phyloP scores from a whole-genome alignment of 1,140 invertebrate species.

The Tigriopus japonicus region DNA sequence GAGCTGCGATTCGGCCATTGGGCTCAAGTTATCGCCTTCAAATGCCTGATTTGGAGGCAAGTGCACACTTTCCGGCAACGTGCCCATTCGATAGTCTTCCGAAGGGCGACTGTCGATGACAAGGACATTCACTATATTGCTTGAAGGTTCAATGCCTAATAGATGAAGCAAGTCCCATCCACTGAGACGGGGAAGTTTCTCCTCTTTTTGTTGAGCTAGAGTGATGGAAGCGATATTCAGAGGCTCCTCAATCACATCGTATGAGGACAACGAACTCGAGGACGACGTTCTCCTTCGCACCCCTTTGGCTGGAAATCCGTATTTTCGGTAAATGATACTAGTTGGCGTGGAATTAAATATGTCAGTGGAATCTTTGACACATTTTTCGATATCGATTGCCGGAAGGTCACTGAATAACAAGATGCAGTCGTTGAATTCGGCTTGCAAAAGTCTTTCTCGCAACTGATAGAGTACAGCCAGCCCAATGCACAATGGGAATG shows the following conservation, averaged over 20 bases:
- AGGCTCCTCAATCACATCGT: conserved; percentile 13
- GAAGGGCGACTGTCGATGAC: conserved; percentile 52
- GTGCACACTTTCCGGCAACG: conserved; percentile 21
- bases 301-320: background rate
- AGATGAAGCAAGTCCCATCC: conserved; percentile 59
- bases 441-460: conserved; percentile 56
- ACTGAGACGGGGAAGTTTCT: conserved; percentile 61
- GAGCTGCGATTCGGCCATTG: background rate
- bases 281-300: background rate
- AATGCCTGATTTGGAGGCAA: conserved; percentile 33
- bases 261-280: background rate
- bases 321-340: conserved; percentile 4
- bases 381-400: conserved; percentile 12
- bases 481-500: conserved; percentile 86
- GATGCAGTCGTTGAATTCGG: conserved; percentile 94
- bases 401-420: conserved; percentile 90
- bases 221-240: conserved; percentile 38
- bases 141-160: conserved; percentile 32
- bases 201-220: conserved; percentile 42
- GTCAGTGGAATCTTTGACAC: conserved; percentile 24
- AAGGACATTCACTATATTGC: conserved; percentile 40
- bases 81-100: conserved; percentile 30
- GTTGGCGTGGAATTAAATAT: background rate
- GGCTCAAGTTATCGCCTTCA: background rate
- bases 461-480: conserved; percentile 79